These are phyloP conservation scores for Oreochromis tanganicae DNA, from an alignment of 2,113 vertebrate species.

Conservation along the genomic window DNA sequence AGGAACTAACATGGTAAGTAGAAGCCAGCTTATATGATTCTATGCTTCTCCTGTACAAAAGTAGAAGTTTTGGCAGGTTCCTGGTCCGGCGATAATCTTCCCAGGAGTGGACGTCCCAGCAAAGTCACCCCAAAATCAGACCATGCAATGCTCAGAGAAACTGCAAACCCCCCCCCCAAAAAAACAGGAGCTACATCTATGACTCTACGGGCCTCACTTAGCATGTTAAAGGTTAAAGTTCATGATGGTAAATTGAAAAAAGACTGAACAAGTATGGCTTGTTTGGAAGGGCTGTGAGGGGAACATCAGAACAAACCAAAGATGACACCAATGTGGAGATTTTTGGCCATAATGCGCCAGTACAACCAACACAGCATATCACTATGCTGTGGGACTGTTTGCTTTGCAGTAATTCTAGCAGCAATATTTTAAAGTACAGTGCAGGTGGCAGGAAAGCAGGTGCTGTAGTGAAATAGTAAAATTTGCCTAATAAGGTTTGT, in stretches of 20 bases:
- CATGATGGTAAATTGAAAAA: not conserved
- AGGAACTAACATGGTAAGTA: not conserved
- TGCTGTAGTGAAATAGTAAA: not conserved
- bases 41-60: not conserved
- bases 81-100: not conserved
- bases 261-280: not conserved
- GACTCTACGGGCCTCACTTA: not conserved
- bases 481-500: not conserved
- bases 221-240: not conserved
- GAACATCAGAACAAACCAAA: not conserved
- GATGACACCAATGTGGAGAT: not conserved
- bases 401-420: not conserved
- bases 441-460: not conserved
- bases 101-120: not conserved
- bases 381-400: not conserved
- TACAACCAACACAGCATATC: not conserved
- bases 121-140: not conserved
- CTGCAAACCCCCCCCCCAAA: fast-evolving
- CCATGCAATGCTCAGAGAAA: not conserved
- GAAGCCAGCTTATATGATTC: not conserved
- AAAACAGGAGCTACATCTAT: not conserved
- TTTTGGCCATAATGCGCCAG: not conserved
- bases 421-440: not conserved
- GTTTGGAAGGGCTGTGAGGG: not conserved
- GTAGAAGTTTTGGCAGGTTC: not conserved